Percentiles rank a stretch among this genome's conserved stretches.
Conservation (phyloP, 2,797 vertebrate genomes). For the Chelon auratus region DNA sequence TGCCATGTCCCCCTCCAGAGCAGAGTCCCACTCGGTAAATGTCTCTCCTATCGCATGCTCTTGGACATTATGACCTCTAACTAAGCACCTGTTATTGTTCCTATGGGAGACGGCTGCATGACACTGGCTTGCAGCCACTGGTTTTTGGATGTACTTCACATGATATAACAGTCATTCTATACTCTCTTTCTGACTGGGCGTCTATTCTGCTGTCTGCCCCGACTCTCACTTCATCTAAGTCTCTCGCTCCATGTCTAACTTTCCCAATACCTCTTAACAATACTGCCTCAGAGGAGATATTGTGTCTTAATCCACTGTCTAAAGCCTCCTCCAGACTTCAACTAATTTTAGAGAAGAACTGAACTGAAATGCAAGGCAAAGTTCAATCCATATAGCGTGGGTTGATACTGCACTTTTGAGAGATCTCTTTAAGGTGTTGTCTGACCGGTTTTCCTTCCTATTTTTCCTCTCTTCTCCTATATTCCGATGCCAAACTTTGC, state of each 20-base stretch:
- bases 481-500: slow-evolving; percentile 74
- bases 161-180: slow-evolving; percentile 19
- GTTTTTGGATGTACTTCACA: slow-evolving; percentile 49
- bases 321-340: slow-evolving; percentile 13
- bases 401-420: slow-evolving; percentile 45
- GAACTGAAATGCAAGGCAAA: slow-evolving; percentile 32
- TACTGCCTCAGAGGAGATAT: slow-evolving; percentile 4
- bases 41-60: slow-evolving; percentile 45
- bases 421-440: slow-evolving; percentile 64
- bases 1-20: slow-evolving; percentile 51
- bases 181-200: slow-evolving; percentile 24
- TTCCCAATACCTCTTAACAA: slow-evolving; percentile 6
- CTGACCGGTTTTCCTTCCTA: slow-evolving; percentile 70
- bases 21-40: slow-evolving; percentile 55
- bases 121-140: slow-evolving; percentile 43
- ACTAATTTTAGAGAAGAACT: slow-evolving; percentile 52
- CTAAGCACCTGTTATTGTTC: slow-evolving; percentile 40
- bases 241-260: not conserved
- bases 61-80: slow-evolving; percentile 58
- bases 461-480: slow-evolving; percentile 56
- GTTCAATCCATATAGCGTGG: slow-evolving; percentile 60
- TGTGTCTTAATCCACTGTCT: not conserved
- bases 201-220: not conserved
- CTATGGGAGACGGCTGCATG: slow-evolving; percentile 35
- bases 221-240: slow-evolving; percentile 17